A percentile compares a stretch with the other conserved stretches of the same genome.
These are phyloP conservation scores for Spisula solida DNA, from an alignment of 2,888 invertebrate genomes.

Conservation along the genomic window DNA sequence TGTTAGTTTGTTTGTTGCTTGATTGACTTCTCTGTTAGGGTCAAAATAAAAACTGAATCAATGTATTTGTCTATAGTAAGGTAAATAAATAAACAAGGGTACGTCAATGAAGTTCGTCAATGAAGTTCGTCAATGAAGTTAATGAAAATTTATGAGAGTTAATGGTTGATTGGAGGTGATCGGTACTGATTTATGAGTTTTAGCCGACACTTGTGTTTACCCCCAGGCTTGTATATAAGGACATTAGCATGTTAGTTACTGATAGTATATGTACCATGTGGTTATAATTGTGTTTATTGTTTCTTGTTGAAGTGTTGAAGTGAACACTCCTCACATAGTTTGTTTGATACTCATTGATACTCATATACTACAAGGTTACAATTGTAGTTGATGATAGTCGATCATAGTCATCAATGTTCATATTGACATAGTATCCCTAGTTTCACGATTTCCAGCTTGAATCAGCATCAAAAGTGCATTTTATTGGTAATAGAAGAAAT, in stretches of 20 bases:
- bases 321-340: constrained; percentile 25
- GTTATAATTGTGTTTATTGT: constrained; percentile 18
- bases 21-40: neutral
- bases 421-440: neutral
- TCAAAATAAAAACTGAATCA: neutral
- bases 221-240: neutral
- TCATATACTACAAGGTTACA: neutral
- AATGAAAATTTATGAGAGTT: neutral
- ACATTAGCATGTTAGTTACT: neutral
- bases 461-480: neutral
- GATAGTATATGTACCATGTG: neutral
- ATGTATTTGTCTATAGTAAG: neutral
- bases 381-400: neutral
- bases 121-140: constrained; percentile 24
- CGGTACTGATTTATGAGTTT: neutral
- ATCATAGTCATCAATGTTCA: neutral
- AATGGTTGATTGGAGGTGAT: neutral
- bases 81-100: neutral
- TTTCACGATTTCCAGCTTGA: neutral
- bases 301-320: neutral
- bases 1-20: neutral
- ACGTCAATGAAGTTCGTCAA: constrained; percentile 23
- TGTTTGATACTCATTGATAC: neutral
- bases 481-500: no score
- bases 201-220: neutral